Base-by-base conservation (phyloP, 2,113 vertebrate genomes). In the Actenoides lindsayi region DNA sequence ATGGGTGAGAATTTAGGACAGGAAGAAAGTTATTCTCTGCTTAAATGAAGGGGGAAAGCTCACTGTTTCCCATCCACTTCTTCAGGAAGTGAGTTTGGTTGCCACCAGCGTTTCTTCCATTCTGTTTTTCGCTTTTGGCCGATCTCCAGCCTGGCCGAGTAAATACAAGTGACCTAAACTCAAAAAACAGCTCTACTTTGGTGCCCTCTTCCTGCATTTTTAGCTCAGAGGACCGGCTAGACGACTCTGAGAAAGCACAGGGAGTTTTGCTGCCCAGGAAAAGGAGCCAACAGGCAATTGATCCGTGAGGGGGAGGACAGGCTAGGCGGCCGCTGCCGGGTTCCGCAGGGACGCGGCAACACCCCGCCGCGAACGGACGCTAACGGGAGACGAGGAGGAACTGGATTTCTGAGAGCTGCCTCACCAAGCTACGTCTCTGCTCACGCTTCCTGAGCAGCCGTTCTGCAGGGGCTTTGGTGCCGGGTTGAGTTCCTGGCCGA, bases 111-210 rank as follows among this genome's bases (percentile, higher is more conserved):
- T 50, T 76, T 54, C 78, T 87, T 37, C 54, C 83, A 18, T 30
- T 78, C 71, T 83, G 37, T 6, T 51, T 51, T 51, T 51, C 25
- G 56, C 44, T 82, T 74, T 67, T 92, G 95, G 94, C 88, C 20
- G 56, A 62, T 82, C 79, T 90, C 88, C 92, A 96, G 88, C 68
- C 78, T 35, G 64, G 48, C 64, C 79, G 81, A 70, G 65, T 77
- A 88, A 88, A 92, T 31, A 20, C 8, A 90, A 95, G 48, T 84
- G 89, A 90, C 75, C 79, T 81, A 19, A 92, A 16, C 73, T 90
- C 76, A 64, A 62, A 79, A 70, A 53, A 77, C 30, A 37, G 90
- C 91, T 91, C 68, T 51, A 14, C 48, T 51, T 92, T 2, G 4
- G 56, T 86, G 89, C 86, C 64, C 64, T 93, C 77, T 37, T 69